These are phyloP conservation scores for Lagria hirta DNA, from an alignment of 2,888 invertebrate genomes.

Conservation along the genomic window DNA sequence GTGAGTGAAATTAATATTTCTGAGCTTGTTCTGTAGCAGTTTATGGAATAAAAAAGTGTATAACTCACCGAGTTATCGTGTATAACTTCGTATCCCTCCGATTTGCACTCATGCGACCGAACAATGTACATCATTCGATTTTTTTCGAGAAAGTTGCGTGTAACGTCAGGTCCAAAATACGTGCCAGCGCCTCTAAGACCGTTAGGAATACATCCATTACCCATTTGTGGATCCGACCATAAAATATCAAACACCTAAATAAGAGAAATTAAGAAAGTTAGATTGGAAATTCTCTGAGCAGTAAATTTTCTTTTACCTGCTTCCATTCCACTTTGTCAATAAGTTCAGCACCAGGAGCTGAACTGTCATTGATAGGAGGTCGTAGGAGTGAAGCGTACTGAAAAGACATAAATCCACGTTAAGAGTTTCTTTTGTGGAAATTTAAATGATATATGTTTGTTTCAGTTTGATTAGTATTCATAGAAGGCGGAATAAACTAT, in stretches of 20 bases:
- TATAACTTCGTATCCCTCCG: constrained; percentile 85
- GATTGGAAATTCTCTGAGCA: constrained; percentile 2
- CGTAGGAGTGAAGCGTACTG: constrained; percentile 85
- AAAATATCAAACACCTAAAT: constrained; percentile 84
- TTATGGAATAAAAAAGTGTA: too few relatives aligned
- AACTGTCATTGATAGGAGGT: constrained; percentile 73
- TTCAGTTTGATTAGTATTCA: too few relatives aligned
- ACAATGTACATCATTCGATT: constrained; percentile 78
- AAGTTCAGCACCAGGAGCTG: constrained; percentile 65
- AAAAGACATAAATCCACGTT: too few relatives aligned
- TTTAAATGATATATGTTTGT: background rate
- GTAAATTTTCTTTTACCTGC: constrained; percentile 62
- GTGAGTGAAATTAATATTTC: too few relatives aligned
- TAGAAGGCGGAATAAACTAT: too few relatives aligned
- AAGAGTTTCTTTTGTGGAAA: too few relatives aligned
- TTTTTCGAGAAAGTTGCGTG: constrained; percentile 72
- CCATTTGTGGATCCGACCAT: constrained; percentile 89
- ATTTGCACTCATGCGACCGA: constrained; percentile 91
- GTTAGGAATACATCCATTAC: constrained; percentile 79
- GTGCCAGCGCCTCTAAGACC: constrained; percentile 86
- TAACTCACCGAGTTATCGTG: constrained; percentile 81
- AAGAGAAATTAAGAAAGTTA: constrained; percentile 3
- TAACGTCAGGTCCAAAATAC: constrained; percentile 91
- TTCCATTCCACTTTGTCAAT: constrained; percentile 88
- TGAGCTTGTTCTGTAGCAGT: too few relatives aligned